Evolutionary conservation across 2,888 invertebrate genomes (phyloP).

Genomic region (Drosophila maculinotata): DNA sequence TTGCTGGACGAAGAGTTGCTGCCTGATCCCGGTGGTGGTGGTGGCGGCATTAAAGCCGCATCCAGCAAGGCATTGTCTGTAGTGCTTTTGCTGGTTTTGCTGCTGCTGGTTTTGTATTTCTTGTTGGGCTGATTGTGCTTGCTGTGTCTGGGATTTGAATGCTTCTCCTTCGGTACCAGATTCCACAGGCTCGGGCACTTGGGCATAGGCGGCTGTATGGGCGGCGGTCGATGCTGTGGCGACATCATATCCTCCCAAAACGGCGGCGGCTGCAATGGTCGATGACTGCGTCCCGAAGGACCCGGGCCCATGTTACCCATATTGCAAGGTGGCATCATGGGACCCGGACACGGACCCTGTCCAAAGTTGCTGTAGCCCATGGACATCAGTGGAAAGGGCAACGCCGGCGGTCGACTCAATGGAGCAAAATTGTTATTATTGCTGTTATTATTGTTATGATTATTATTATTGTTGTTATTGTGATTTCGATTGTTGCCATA

Average conservation of each 20-base stretch:
- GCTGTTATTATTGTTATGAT: conserved; percentile 26
- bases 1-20: conserved; percentile 2
- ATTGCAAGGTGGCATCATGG: conserved; percentile 38
- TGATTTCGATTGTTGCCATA: conserved; percentile 23
- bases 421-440: conserved; percentile 40
- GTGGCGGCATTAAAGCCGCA: conserved; percentile 56
- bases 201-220: conserved; percentile 72
- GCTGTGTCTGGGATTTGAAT: conserved; percentile 20
- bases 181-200: conserved; percentile 71
- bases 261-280: conserved; percentile 68
- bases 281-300: conserved; percentile 23
- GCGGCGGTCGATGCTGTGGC: conserved; percentile 59
- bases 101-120: conserved; percentile 35
- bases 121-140: conserved; percentile 26
- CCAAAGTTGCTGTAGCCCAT: conserved; percentile 62
- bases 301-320: conserved; percentile 33
- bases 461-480: conserved; percentile 42
- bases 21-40: conserved; percentile 50
- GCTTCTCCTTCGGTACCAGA: conserved; percentile 63
- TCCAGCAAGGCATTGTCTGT: conserved; percentile 26
- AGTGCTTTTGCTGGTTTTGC: conserved; percentile 9
- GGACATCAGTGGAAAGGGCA: conserved; percentile 58
- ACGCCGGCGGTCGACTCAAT: conserved; percentile 58
- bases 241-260: conserved; percentile 76
- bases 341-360: conserved; percentile 40